Percentiles rank a stretch among this genome's conserved stretches.
phyloP scores from a whole-genome alignment of 1,140 invertebrate genomes.

The Linepithema humile region DNA sequence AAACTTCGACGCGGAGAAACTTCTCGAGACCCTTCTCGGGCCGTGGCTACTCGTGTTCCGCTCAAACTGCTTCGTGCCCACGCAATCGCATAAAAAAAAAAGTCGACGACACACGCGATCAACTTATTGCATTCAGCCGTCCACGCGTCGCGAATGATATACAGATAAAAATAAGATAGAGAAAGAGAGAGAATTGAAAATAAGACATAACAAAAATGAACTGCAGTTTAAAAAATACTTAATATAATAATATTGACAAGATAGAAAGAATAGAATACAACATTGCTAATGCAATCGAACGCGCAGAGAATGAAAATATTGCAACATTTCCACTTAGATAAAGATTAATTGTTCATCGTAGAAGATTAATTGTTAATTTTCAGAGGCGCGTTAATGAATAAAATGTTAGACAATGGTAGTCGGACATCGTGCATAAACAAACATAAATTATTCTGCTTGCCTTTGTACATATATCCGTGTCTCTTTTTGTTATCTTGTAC shows the following conservation, averaged over 20 bases:
- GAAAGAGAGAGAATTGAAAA: too few species aligned
- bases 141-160: too few species aligned
- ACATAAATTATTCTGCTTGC: background rate
- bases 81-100: too few species aligned
- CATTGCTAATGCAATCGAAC: too few species aligned
- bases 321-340: too few species aligned
- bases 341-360: background rate
- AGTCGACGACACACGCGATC: background rate
- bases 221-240: too few species aligned
- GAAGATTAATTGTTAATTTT: background rate
- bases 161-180: too few species aligned
- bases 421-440: background rate
- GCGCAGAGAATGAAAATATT: too few species aligned
- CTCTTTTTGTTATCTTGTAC: background rate
- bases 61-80: slow-evolving; percentile 10
- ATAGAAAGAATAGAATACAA: too few species aligned
- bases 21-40: background rate
- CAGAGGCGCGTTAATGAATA: background rate
- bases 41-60: slow-evolving; percentile 28
- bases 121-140: background rate
- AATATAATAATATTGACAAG: too few species aligned
- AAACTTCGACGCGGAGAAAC: background rate
- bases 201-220: too few species aligned
- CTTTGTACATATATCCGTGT: background rate
- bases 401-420: background rate